Percentiles rank a stretch among this genome's conserved stretches.
phyloP scores from a whole-genome alignment of 2,888 invertebrate species.

The Auanema freiburgensis region DNA sequence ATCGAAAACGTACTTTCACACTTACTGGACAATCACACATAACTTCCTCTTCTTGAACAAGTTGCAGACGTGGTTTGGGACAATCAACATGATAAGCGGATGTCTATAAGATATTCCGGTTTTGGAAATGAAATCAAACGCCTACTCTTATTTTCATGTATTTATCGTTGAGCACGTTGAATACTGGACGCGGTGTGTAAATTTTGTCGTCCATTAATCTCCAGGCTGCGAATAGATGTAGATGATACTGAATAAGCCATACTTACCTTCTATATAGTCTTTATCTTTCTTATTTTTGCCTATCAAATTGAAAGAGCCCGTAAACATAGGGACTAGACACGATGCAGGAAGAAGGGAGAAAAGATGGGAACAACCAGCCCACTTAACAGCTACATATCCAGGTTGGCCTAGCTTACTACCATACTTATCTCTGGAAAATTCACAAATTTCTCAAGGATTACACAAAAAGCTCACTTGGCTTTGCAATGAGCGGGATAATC shows the following conservation, averaged over 20 bases:
- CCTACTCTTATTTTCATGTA: conserved; percentile 10
- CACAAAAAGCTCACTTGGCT: not conserved
- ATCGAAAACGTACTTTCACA: not conserved
- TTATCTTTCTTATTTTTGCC: conserved; percentile 7
- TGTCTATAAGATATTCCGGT: not conserved
- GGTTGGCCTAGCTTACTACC: not conserved
- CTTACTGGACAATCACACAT: conserved; percentile 5
- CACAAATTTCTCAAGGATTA: no score
- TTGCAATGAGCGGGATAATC: conserved; percentile 1
- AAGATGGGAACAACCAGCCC: conserved; percentile 14
- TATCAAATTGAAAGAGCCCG: conserved; percentile 1
- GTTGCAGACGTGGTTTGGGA: not conserved
- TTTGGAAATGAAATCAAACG: not conserved
- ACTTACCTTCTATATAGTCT: conserved; percentile 7
- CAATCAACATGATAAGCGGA: conserved; percentile 7
- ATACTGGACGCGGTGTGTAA: not conserved
- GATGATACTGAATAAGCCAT: not conserved
- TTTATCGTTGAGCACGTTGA: not conserved
- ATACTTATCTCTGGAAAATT: conserved; percentile 15
- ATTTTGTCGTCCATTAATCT: not conserved
- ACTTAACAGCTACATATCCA: conserved; percentile 15
- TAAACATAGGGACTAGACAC: conserved; percentile 7
- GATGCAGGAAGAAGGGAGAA: conserved; percentile 6
- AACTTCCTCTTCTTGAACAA: not conserved
- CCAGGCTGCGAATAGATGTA: conserved; percentile 3